Evolutionary conservation across 2,797 vertebrate species (phyloP), one percentile per base, ranked within the genome.

Genomic region (Rhinatrema bivittatum): DNA sequence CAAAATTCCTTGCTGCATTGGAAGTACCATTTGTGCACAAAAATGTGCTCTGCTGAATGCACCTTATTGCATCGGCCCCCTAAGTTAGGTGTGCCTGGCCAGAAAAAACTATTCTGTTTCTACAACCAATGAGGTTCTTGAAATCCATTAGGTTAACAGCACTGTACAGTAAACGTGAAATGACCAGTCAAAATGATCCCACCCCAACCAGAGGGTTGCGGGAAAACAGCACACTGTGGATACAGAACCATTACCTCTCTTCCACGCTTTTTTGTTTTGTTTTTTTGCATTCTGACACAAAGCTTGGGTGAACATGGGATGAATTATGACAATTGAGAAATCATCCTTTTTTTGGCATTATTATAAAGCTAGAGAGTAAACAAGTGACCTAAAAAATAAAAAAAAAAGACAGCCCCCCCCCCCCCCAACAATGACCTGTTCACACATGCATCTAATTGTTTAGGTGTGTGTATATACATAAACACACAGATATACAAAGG

Each of bases 161-260:
- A 45, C 41, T 76, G 82, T 69, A 88, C 76, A 83, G 84, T 77
- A 74, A 81, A 70, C n/a, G 71, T 74, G 68, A 86, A 88, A 70
- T 68, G 82, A 75, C 75, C 70, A 79, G 69, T 69, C 64, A 70
- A 84, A 82, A 80, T 60, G 78, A 82, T 75, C 76, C 82, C 84
- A 80, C 76, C 82, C 82, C 76, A 82, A 78, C 71, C 84, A 87
- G 80, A 88, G 76, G 70, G 81, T 84, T 79, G 61, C 63, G 71
- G 69, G 78, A 81, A 76, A 64, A 64, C 74, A 84, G 79, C 86
- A 88, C 85, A 84, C 84, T 78, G 88, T 87, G 86, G 86, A 88
- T 87, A 92, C 80, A 82, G 76, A 84, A 77, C 75, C 44, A 48
- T 45, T 55, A 65, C 54, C 39, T 65, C 62, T 62, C n/a, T n/a